Evolutionary conservation across 2,797 vertebrate genomes (phyloP).

Genomic region (Jordanella pulchra): DNA sequence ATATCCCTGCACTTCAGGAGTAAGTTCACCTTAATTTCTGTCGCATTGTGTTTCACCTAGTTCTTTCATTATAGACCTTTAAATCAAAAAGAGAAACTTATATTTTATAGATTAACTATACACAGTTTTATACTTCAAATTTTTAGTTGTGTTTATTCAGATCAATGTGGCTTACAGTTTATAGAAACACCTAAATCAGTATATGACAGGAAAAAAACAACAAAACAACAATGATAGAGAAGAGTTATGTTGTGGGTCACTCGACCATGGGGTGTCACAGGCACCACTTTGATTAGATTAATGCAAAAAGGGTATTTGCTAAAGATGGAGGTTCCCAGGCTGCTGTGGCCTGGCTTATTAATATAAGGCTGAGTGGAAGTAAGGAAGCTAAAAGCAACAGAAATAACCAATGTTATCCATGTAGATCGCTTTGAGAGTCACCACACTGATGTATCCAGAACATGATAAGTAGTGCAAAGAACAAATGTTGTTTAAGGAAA

Average conservation of each 20-base stretch:
- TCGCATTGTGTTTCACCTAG: background rate
- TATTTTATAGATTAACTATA: background rate
- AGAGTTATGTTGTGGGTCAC: background rate
- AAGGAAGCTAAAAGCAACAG: background rate
- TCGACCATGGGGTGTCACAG: background rate
- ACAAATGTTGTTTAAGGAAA: no score
- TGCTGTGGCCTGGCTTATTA: background rate
- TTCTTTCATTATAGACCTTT: background rate
- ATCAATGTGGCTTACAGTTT: background rate
- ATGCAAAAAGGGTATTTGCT: background rate
- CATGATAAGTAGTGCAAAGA: no score
- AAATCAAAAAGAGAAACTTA: background rate
- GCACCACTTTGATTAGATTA: background rate
- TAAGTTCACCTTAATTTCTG: slow-evolving; percentile 70
- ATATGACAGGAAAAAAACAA: background rate
- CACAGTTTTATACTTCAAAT: background rate
- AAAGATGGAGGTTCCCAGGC: background rate
- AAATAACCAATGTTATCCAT: no score
- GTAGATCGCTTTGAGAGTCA: no score
- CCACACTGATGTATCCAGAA: no score
- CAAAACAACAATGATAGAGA: background rate
- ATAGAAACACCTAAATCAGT: background rate
- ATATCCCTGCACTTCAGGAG: slow-evolving; percentile 80
- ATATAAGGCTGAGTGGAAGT: background rate
- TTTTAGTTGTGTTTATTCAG: background rate